A percentile compares a stretch with the other conserved stretches of the same genome.
phyloP scores from a whole-genome alignment of 2,797 vertebrate species.

The Mycteria americana region DNA sequence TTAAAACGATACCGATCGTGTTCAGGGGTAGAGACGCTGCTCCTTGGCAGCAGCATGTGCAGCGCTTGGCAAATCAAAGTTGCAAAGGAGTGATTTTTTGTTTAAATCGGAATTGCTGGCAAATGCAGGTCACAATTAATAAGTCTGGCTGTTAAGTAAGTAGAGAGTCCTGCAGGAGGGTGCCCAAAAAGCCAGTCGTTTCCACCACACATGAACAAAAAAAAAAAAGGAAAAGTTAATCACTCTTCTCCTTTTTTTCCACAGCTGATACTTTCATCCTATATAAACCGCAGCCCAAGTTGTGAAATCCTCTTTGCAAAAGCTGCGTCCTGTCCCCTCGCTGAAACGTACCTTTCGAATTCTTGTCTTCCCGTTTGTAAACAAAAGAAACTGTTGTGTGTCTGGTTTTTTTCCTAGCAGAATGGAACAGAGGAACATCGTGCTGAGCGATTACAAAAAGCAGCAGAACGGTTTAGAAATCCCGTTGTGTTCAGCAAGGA shows the following conservation, averaged over 20 bases:
- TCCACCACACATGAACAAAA: not conserved
- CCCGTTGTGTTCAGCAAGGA: conserved; percentile 96
- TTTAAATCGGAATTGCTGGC: not conserved
- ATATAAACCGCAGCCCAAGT: not conserved
- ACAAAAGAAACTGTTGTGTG: conserved; percentile 53
- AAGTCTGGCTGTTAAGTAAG: not conserved
- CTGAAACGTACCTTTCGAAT: conserved; percentile 37
- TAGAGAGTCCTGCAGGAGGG: conserved; percentile 20
- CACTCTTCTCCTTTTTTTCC: not conserved
- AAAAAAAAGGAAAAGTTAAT: not conserved
- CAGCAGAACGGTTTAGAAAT: conserved; percentile 88
- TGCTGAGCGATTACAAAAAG: conserved; percentile 87
- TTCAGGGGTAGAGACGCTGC: not conserved
- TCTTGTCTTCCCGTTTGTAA: conserved; percentile 35
- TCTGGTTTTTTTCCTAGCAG: conserved; percentile 75
- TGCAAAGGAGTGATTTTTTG: not conserved
- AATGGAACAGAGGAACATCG: conserved; percentile 88
- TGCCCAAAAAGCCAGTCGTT: conserved; percentile 1
- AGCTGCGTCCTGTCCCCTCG: conserved; percentile 27
- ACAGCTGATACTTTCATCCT: not conserved
- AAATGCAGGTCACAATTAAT: not conserved
- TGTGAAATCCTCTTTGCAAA: conserved; percentile 7
- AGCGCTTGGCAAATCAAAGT: conserved; percentile 34
- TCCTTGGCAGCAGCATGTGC: conserved; percentile 7
- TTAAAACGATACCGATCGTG: conserved; percentile 59